Evolutionary conservation across 1,140 invertebrate genomes (phyloP), one percentile per base, ranked within the genome.

Genomic region (Coboldia fuscipes): DNA sequence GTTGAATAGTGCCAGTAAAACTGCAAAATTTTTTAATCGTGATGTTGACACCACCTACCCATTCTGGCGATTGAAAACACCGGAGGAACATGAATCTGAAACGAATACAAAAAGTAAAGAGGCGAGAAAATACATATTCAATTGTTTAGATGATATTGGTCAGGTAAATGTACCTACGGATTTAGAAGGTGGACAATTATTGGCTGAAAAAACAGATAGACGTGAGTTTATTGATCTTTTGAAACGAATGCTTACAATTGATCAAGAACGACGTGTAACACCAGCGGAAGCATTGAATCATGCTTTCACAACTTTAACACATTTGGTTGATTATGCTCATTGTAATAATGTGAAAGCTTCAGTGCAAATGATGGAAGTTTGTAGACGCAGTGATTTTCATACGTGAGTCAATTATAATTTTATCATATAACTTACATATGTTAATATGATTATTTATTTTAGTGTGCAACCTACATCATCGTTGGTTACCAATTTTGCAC

Each of bases 61-160:
- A 21, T 96, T 94, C 62, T 97, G 92, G 92, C 66, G 92, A 45
- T 60, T 97, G 7, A 97, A 96, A 73, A 93, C 86, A 35, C 86
- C 90, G 2, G 93, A 97, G 58, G 94, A 98, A 61, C 89, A 97
- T 56, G 93, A 98, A 62, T 72, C 76, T 1, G 93, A 98, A 63
- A 97, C 90, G 29, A 83, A 84, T 36, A 94, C 96, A 41, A 96
- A 97, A 62, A 96, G 90, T 26, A 99, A 99, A 65, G 96, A 99
- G 64, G 94, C 93, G 0, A 65, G 96, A 48, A 98, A 98, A 58
- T 99, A 98, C 60, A 97, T 98, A 45, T 98, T 99, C 61, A 98
- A 98, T 58, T 97, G 90, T 58, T 64, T 99, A 30, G 96, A 99
- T 50, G 96, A 99, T 57, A 98, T 99, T 57, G 90, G 85, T 39